These are phyloP conservation scores for Apamea crenata DNA, from an alignment of 2,888 invertebrate genomes.

Conservation along the genomic window DNA sequence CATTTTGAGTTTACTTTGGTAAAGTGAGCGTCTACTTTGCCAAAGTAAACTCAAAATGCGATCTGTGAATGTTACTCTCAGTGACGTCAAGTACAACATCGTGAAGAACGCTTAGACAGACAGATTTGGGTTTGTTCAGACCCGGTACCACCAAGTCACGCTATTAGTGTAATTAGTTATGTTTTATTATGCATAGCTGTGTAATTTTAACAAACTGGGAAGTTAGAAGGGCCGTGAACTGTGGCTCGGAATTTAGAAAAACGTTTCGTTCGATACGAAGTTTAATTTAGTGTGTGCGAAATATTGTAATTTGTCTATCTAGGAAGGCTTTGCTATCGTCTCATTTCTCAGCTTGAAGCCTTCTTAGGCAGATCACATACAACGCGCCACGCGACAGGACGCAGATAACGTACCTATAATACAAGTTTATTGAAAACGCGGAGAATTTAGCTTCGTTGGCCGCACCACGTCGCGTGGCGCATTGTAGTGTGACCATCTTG, in stretches of 20 bases:
- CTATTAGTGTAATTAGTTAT: slow-evolving; percentile 41
- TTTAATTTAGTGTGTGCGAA: slow-evolving; percentile 30
- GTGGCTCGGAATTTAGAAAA: slow-evolving; percentile 5
- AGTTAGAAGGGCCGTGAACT: slow-evolving; percentile 61
- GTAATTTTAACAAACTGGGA: slow-evolving; percentile 60
- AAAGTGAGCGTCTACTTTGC: too few relatives aligned
- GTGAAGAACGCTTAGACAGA: slow-evolving; percentile 31
- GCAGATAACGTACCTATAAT: too few relatives aligned
- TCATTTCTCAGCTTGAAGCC: too few relatives aligned
- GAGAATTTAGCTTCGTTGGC: too few relatives aligned
- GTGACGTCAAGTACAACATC: slow-evolving; percentile 48
- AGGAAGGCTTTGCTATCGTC: too few relatives aligned
- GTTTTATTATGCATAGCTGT: slow-evolving; percentile 52
- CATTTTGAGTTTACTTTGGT: too few relatives aligned
- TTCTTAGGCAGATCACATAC: too few relatives aligned
- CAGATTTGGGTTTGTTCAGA: slow-evolving; percentile 24
- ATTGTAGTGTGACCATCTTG: too few relatives aligned
- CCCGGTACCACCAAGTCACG: slow-evolving; percentile 54
- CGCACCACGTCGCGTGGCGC: too few relatives aligned
- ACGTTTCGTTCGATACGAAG: not conserved
- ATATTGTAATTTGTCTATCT: not conserved
- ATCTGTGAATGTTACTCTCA: not conserved
- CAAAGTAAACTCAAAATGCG: not conserved
- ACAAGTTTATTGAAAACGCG: too few relatives aligned
- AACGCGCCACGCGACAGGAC: too few relatives aligned